phyloP scores from a whole-genome alignment of 2,113 vertebrate species.

The Ellobius talpinus region DNA sequence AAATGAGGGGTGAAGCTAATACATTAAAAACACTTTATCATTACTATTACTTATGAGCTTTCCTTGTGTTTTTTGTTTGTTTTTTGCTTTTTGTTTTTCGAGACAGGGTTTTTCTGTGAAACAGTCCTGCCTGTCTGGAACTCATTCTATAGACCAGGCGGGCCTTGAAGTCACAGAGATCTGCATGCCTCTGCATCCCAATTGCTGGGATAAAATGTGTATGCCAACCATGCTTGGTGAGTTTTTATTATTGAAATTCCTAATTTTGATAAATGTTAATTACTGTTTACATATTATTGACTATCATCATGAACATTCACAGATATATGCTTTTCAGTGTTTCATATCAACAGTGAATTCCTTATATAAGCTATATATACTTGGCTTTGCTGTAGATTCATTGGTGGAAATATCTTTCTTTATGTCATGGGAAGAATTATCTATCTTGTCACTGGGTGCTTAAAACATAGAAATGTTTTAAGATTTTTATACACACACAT shows the following conservation, averaged over 20 bases:
- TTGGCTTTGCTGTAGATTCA: not conserved
- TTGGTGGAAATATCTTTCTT: not conserved
- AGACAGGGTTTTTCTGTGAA: too few species aligned
- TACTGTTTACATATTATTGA: not conserved
- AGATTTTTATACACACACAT: not conserved
- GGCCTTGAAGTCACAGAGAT: too few species aligned
- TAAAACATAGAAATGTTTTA: not conserved
- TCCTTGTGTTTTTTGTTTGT: too few species aligned
- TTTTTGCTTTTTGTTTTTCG: too few species aligned
- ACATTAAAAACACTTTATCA: not conserved
- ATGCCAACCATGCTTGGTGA: too few species aligned
- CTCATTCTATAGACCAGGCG: too few species aligned
- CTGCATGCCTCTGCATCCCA: too few species aligned
- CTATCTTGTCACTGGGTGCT: not conserved
- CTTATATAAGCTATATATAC: not conserved
- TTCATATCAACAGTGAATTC: slow-evolving; percentile 9
- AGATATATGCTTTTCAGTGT: not conserved
- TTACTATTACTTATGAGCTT: not conserved
- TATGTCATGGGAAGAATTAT: not conserved
- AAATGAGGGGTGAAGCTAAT: not conserved
- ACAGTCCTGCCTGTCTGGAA: too few species aligned
- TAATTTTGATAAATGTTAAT: slow-evolving; percentile 24
- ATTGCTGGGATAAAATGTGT: too few species aligned
- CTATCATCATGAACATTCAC: not conserved
- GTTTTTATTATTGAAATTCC: not conserved